phyloP scores from a whole-genome alignment of 2,888 invertebrate genomes.

The Eumacrocentrus americanus region DNA sequence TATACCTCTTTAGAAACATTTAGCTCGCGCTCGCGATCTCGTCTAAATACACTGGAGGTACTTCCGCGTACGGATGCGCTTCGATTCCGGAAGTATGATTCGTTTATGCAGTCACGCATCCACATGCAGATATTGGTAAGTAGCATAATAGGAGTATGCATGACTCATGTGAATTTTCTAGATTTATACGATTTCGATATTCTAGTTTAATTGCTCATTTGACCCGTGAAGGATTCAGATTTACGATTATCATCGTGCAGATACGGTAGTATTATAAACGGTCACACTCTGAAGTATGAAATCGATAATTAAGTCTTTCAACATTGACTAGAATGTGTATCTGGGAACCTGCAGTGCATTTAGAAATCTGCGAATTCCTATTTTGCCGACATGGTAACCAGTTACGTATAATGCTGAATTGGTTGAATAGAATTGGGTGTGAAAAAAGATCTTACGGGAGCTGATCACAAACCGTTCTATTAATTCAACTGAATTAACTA shows the following conservation, averaged over 20 bases:
- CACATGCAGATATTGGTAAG: no score
- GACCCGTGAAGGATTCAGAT: neutral
- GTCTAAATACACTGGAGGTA: conserved; percentile 1
- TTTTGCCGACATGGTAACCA: no score
- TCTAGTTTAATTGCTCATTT: neutral
- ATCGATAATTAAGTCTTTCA: neutral
- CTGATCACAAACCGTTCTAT: no score
- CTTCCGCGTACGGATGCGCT: neutral
- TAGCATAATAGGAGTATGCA: no score
- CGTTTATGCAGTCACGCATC: neutral
- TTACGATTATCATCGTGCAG: conserved; percentile 19
- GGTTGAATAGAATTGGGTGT: no score
- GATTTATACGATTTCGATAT: neutral
- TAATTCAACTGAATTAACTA: no score
- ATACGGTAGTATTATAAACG: conserved; percentile 5
- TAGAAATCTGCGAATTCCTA: no score
- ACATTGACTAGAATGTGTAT: neutral
- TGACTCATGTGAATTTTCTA: no score
- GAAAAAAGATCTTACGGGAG: no score
- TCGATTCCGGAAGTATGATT: neutral
- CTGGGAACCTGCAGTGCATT: no score
- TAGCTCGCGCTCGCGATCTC: conserved; percentile 35
- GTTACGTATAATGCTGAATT: no score
- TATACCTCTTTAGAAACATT: conserved; percentile 50
- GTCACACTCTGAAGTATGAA: conserved; percentile 3